Conservation (phyloP, 2,888 invertebrate genomes). For the Alloscopus bannaensis region DNA sequence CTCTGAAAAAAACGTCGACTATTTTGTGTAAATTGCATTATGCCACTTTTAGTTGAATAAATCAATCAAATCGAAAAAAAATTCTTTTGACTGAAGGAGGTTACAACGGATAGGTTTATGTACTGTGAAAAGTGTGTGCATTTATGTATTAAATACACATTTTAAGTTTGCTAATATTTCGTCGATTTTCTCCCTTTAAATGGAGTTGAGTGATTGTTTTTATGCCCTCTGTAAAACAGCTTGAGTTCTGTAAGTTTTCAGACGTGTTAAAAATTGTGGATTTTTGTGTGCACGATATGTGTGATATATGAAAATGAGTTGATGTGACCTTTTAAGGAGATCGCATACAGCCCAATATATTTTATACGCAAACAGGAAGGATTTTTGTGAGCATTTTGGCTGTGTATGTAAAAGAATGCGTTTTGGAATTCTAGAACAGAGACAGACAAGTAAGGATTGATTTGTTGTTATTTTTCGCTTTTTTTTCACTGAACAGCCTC, state of each 20-base stretch:
- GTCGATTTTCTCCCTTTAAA: not conserved
- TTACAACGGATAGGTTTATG: constrained; percentile 24
- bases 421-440: constrained; percentile 25
- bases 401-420: constrained; percentile 4
- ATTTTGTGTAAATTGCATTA: constrained; percentile 38
- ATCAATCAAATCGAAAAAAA: constrained; percentile 44
- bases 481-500: not conserved
- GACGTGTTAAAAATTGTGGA: not conserved
- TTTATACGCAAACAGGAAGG: constrained; percentile 45
- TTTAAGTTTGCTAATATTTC: not conserved
- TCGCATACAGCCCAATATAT: too few relatives aligned
- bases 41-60: constrained; percentile 43
- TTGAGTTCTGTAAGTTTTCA: constrained; percentile 19
- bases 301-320: constrained; percentile 22
- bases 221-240: constrained; percentile 15
- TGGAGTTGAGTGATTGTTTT: constrained; percentile 21
- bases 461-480: constrained; percentile 32
- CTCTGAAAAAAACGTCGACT: constrained; percentile 6
- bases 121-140: not conserved
- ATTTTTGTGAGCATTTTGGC: constrained; percentile 2
- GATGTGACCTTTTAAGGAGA: constrained; percentile 56
- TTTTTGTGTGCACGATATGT: not conserved
- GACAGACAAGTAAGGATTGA: constrained; percentile 39
- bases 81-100: constrained; percentile 51
- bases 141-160: not conserved